A percentile compares a stretch with the other conserved stretches of the same genome.
These are phyloP conservation scores for Nyctibius bracteatus DNA, from an alignment of 2,113 vertebrate species.

Conservation along the genomic window DNA sequence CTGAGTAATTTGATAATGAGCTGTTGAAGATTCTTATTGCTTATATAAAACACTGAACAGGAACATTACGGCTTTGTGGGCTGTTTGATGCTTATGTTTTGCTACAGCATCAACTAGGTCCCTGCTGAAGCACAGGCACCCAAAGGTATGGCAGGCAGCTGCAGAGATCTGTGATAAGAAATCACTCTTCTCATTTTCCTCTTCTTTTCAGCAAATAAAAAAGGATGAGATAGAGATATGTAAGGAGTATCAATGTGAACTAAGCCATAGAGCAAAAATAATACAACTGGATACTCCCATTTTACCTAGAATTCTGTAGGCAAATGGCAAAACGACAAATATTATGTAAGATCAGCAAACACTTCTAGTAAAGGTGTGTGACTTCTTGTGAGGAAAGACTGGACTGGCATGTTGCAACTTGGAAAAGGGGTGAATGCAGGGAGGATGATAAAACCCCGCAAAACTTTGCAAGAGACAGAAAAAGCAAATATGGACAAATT, in stretches of 20 bases:
- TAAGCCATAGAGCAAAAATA: neutral
- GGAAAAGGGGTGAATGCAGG: neutral
- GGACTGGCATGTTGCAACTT: neutral
- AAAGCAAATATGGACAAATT: neutral
- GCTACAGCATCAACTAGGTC: neutral
- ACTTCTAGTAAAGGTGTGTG: neutral
- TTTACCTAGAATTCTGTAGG: neutral
- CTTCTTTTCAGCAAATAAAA: neutral
- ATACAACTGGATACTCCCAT: neutral
- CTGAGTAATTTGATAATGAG: slow-evolving; percentile 2
- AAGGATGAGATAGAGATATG: neutral
- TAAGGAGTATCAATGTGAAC: neutral
- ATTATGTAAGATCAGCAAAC: neutral
- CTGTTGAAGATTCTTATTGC: neutral
- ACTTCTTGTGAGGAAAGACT: neutral
- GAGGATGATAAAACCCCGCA: neutral
- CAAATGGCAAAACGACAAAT: neutral
- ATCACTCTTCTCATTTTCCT: neutral
- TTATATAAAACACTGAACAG: neutral
- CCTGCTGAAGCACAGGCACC: neutral
- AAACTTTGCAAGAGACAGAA: neutral
- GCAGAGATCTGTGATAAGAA: neutral
- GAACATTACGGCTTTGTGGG: neutral
- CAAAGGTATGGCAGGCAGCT: neutral
- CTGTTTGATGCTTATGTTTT: neutral